Percentiles rank a stretch among this genome's conserved stretches.
phyloP scores from a whole-genome alignment of 2,797 vertebrate species.

The Onychomys arenicola region DNA sequence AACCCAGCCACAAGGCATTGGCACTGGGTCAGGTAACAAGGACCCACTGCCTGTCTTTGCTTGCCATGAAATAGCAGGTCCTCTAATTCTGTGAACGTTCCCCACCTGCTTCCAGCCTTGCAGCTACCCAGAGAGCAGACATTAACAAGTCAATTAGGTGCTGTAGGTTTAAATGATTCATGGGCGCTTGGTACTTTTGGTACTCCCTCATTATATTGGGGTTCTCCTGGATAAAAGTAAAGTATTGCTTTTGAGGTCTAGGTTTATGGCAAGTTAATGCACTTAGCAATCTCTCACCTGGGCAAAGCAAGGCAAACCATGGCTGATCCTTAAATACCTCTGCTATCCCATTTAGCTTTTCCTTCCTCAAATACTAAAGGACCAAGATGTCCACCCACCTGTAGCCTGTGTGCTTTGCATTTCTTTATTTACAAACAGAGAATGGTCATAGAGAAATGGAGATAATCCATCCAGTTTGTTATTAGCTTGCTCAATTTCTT shows the following conservation, averaged over 20 bases:
- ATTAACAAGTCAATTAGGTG: constrained; percentile 71
- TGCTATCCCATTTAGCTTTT: not conserved
- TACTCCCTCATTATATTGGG: constrained; percentile 43
- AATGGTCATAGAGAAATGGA: not conserved
- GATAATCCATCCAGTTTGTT: not conserved
- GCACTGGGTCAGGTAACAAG: not conserved
- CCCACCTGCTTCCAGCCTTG: constrained; percentile 57
- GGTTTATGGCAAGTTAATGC: constrained; percentile 12
- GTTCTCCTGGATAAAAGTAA: constrained; percentile 54
- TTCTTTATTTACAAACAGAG: constrained; percentile 4
- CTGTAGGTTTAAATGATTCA: constrained; percentile 27
- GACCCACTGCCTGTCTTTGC: not conserved
- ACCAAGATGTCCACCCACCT: not conserved
- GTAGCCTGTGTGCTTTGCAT: not conserved
- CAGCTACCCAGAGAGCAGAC: not conserved
- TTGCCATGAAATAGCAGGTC: constrained; percentile 42
- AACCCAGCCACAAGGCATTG: constrained; percentile 39
- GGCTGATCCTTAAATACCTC: not conserved
- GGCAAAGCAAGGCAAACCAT: not conserved
- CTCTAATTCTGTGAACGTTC: not conserved
- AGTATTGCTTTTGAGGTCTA: constrained; percentile 28
- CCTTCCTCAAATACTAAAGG: not conserved
- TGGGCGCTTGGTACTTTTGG: constrained; percentile 13
- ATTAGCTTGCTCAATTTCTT: not conserved
- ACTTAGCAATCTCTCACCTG: constrained; percentile 42